A percentile compares a stretch with the other conserved stretches of the same genome.
Conservation (phyloP, 2,888 invertebrate species). For the Agrotis segetum region DNA sequence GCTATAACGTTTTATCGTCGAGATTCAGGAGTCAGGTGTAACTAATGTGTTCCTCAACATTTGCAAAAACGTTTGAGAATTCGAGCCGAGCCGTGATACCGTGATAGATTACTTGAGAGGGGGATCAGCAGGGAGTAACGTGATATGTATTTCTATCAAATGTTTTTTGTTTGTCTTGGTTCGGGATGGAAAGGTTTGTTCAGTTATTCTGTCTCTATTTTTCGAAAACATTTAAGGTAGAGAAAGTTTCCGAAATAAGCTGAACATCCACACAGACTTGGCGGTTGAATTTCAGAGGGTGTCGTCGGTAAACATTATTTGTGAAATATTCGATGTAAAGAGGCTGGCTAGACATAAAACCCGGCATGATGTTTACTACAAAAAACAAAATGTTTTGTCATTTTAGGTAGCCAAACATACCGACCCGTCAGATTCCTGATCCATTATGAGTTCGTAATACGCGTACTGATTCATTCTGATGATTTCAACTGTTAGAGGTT, state of each 20-base stretch:
- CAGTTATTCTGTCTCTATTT: neutral
- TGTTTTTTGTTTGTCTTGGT: slow-evolving; percentile 31
- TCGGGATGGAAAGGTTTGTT: slow-evolving; percentile 8
- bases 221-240: neutral
- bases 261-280: no score
- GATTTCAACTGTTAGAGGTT: no score
- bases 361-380: no score
- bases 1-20: slow-evolving; percentile 30
- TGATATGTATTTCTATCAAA: slow-evolving; percentile 46
- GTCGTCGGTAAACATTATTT: no score
- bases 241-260: neutral
- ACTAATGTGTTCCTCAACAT: slow-evolving; percentile 55
- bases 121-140: slow-evolving; percentile 41
- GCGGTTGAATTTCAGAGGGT: no score
- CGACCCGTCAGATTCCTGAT: no score
- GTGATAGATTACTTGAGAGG: slow-evolving; percentile 52
- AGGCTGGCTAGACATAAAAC: no score
- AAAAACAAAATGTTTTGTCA: no score
- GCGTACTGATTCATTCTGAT: no score
- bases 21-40: slow-evolving; percentile 50
- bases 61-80: slow-evolving; percentile 40
- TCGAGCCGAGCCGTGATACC: slow-evolving; percentile 38
- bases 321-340: no score
- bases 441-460: no score
- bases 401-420: no score